Evolutionary conservation across 2,113 vertebrate genomes (phyloP).

Genomic region (Rhombomys opimus): DNA sequence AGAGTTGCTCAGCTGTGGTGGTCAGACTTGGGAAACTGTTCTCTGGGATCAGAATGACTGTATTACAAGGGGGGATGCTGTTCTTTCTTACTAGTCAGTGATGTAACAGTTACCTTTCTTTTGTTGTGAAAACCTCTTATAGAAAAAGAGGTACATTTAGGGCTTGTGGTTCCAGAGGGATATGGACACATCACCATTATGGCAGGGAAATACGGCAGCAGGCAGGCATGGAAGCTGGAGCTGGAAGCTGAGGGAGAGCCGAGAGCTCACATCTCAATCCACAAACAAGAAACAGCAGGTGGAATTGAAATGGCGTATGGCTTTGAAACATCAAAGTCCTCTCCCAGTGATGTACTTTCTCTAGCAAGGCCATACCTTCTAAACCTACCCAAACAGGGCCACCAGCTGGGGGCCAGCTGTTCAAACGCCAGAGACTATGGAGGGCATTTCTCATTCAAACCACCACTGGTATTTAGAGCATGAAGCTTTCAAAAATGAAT

Average conservation of each 20-base stretch:
- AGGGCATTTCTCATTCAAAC: background rate
- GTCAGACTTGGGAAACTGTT: background rate
- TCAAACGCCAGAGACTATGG: background rate
- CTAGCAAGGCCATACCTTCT: background rate
- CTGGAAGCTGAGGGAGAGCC: background rate
- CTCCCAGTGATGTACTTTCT: background rate
- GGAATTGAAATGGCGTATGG: background rate
- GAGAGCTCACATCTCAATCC: background rate
- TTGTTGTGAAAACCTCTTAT: background rate
- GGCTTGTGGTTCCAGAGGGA: background rate
- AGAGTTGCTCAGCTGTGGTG: fast-evolving
- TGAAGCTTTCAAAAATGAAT: constrained; percentile 35
- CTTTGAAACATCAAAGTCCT: background rate
- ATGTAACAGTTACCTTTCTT: background rate
- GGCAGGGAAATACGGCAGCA: background rate
- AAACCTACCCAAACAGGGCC: background rate
- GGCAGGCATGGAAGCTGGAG: too few species aligned
- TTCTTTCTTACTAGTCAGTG: background rate
- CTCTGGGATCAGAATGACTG: fast-evolving
- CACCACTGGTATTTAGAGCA: background rate
- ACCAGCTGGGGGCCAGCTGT: background rate
- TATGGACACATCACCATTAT: background rate
- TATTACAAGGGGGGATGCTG: background rate
- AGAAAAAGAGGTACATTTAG: background rate
- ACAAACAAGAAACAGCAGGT: background rate